These are phyloP conservation scores for Syrphus vitripennis DNA, from an alignment of 2,888 invertebrate species.

Conservation along the genomic window DNA sequence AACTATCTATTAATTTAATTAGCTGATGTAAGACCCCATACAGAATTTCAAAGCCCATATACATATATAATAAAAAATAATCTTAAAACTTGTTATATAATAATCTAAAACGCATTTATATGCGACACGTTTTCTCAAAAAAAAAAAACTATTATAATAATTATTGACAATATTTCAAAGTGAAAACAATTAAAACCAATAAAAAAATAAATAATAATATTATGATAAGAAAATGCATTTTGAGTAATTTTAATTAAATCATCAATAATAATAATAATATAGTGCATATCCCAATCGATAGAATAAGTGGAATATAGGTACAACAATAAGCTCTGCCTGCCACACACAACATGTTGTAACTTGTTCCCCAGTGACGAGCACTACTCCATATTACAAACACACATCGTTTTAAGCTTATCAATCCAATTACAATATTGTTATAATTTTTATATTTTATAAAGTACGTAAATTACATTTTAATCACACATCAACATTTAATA, in stretches of 20 bases:
- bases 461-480: constrained; percentile 41
- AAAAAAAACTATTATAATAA: neutral
- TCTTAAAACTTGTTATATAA: neutral
- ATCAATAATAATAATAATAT: constrained; percentile 1
- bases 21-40: constrained; percentile 27
- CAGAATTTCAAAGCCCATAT: neutral
- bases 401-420: constrained; percentile 21
- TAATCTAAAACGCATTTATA: constrained; percentile 30
- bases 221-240: constrained; percentile 36
- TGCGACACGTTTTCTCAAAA: constrained; percentile 17
- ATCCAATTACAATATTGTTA: constrained; percentile 39
- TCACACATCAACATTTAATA: constrained; percentile 12
- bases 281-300: constrained; percentile 1
- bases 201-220: neutral
- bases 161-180: neutral
- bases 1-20: neutral
- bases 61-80: neutral
- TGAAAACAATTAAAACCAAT: constrained; percentile 20
- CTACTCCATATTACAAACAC: neutral
- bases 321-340: neutral
- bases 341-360: neutral
- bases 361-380: constrained; percentile 2
- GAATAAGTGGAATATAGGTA: neutral
- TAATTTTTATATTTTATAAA: neutral
- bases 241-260: constrained; percentile 10